A percentile compares a stretch with the other conserved stretches of the same genome.
Evolutionary conservation across 2,113 vertebrate species (phyloP).

Genomic region (Cyanistes caeruleus): DNA sequence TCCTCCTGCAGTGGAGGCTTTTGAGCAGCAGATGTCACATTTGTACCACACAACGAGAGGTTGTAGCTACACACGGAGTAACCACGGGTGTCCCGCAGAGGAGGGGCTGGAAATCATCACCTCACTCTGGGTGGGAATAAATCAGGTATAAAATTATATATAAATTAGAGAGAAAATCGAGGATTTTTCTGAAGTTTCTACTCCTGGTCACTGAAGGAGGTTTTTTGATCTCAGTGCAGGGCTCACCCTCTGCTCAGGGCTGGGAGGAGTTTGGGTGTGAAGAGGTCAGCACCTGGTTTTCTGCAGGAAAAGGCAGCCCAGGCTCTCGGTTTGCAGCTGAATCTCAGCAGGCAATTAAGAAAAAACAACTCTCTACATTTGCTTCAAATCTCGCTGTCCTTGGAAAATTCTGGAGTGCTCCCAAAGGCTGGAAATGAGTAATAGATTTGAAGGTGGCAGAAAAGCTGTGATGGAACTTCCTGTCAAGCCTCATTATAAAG

Average conservation of each 20-base stretch:
- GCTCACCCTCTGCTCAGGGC: fast-evolving
- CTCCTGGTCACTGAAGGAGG: fast-evolving
- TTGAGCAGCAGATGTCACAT: constrained; percentile 48
- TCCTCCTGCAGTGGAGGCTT: neutral
- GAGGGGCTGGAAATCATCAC: fast-evolving
- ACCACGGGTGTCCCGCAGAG: fast-evolving
- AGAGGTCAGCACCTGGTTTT: neutral
- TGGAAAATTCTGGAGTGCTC: neutral
- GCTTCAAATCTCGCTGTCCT: neutral
- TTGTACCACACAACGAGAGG: neutral
- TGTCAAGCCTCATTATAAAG: neutral
- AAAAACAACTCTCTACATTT: neutral
- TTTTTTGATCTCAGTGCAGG: neutral
- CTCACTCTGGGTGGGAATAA: neutral
- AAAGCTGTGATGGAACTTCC: neutral
- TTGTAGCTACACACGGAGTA: neutral
- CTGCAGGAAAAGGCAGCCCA: neutral
- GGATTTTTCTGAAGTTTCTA: neutral
- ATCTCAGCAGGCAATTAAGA: neutral
- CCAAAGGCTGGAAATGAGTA: neutral
- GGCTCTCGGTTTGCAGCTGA: neutral
- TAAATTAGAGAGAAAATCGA: fast-evolving
- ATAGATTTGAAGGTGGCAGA: neutral
- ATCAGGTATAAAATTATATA: neutral
- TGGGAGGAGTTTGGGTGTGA: neutral